phyloP scores from a whole-genome alignment of 2,113 vertebrate genomes.

The Thamnaconus septentrionalis region DNA sequence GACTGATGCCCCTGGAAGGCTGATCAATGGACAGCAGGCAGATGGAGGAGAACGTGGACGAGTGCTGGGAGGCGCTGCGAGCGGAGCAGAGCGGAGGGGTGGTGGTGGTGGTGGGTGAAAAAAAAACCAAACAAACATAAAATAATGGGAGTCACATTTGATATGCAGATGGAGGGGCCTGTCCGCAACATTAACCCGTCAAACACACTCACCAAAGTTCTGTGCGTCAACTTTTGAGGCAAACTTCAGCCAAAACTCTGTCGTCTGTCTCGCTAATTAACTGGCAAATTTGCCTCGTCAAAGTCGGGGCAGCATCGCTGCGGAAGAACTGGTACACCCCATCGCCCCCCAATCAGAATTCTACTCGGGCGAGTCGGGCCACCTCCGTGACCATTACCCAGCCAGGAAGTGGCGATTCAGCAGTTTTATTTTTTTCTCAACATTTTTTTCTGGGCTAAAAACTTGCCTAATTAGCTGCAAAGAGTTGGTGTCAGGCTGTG shows the following conservation, averaged over 20 bases:
- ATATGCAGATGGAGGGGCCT: constrained; percentile 73
- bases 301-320: constrained; percentile 72
- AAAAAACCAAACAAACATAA: constrained; percentile 43
- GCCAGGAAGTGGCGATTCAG: constrained; percentile 80
- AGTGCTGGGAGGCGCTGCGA: constrained; percentile 65
- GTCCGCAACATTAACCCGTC: constrained; percentile 67
- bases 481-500: constrained; percentile 77
- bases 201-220: constrained; percentile 52
- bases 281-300: constrained; percentile 79
- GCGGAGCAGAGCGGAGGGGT: constrained; percentile 31
- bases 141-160: constrained; percentile 73
- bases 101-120: no score
- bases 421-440: constrained; percentile 64
- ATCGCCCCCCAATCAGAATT: constrained; percentile 82
- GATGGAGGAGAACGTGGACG: constrained; percentile 77
- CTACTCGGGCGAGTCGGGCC: constrained; percentile 77
- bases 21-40: constrained; percentile 82
- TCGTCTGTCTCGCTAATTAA: constrained; percentile 75
- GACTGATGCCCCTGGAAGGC: constrained; percentile 78
- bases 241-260: constrained; percentile 66
- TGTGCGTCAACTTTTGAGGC: constrained; percentile 49
- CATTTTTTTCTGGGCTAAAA: constrained; percentile 68
- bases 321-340: constrained; percentile 74
- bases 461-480: constrained; percentile 84
- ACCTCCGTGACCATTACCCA: constrained; percentile 77